Conservation (phyloP, 2,113 vertebrate species). For the Pampusana beccarii region DNA sequence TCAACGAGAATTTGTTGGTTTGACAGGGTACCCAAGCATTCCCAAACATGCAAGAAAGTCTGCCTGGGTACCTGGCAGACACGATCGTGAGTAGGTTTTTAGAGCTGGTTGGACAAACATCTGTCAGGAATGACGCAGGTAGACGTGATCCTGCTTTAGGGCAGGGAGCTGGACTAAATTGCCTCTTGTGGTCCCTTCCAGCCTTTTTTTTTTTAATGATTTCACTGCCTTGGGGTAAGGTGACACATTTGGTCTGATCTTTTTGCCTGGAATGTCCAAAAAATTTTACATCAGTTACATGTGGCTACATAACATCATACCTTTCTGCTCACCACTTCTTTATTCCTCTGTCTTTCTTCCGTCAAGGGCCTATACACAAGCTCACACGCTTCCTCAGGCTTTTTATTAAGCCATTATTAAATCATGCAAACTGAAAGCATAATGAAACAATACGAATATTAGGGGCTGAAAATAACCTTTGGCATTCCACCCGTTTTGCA, state of each 20-base stretch:
- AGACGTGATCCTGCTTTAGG: slow-evolving; percentile 17
- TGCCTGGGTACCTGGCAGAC: slow-evolving; percentile 43
- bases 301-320: neutral
- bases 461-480: neutral
- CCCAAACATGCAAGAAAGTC: slow-evolving; percentile 12
- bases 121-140: slow-evolving; percentile 60
- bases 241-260: slow-evolving; percentile 48
- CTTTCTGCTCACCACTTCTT: neutral
- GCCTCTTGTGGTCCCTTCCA: slow-evolving; percentile 35
- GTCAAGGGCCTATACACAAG: neutral
- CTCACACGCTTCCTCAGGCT: neutral
- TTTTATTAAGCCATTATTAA: neutral
- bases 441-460: neutral
- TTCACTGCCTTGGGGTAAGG: slow-evolving; percentile 25
- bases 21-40: slow-evolving; percentile 13
- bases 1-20: neutral
- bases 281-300: neutral
- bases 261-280: slow-evolving; percentile 18
- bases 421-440: neutral
- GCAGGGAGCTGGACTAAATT: slow-evolving; percentile 48
- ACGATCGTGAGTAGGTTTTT: neutral
- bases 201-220: slow-evolving; percentile 18
- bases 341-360: neutral
- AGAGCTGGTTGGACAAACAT: slow-evolving; percentile 60
- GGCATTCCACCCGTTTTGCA: neutral